Percentiles rank a stretch among this genome's conserved stretches.
Evolutionary conservation across 2,113 vertebrate genomes (phyloP).

Genomic region (Ictalurus furcatus): DNA sequence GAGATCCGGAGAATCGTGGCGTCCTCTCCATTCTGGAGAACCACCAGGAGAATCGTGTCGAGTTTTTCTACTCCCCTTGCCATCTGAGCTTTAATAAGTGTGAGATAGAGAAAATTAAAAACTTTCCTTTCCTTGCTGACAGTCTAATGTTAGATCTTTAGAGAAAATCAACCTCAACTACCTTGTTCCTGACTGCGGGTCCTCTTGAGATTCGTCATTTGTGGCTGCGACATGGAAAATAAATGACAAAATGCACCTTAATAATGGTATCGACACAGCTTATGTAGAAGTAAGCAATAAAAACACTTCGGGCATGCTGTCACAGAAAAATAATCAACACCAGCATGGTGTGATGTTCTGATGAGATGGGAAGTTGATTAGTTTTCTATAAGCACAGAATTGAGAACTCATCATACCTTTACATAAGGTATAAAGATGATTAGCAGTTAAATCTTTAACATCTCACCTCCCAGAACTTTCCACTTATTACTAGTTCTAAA

Average conservation of each 20-base stretch:
- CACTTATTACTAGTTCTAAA: conserved; percentile 87
- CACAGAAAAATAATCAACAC: neutral
- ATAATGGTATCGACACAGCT: neutral
- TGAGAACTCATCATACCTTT: neutral
- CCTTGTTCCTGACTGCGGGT: conserved; percentile 46
- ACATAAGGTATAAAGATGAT: neutral
- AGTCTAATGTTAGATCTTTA: neutral
- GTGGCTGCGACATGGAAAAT: conserved; percentile 55
- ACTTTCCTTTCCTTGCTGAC: too few relatives aligned
- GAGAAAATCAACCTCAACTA: conserved; percentile 36
- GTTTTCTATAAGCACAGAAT: neutral
- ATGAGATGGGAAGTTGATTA: neutral
- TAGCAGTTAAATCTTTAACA: neutral
- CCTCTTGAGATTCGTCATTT: conserved; percentile 51
- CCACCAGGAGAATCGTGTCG: conserved; percentile 50
- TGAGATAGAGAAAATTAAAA: neutral
- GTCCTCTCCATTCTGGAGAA: neutral
- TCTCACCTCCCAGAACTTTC: conserved; percentile 88
- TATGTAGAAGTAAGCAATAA: conserved; percentile 13
- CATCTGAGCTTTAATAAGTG: conserved; percentile 26
- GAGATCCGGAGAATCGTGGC: conserved; percentile 47
- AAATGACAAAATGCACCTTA: neutral
- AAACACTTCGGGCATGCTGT: neutral
- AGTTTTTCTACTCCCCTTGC: conserved; percentile 9
- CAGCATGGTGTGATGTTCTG: neutral